Conservation (phyloP, 2,113 vertebrate species). For the Ramphastos sulfuratus region DNA sequence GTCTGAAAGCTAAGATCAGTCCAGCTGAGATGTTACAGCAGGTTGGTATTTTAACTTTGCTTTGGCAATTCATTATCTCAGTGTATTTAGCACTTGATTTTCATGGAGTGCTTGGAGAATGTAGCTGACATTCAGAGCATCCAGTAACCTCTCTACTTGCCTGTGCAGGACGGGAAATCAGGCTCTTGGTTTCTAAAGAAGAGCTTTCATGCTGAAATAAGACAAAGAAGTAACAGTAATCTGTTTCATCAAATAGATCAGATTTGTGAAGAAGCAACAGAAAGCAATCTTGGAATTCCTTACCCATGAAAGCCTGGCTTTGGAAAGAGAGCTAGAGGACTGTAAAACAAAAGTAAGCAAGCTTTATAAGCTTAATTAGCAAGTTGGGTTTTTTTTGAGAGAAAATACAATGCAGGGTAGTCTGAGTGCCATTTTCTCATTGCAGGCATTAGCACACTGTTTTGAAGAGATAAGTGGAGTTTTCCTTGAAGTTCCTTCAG, state of each 20-base stretch:
- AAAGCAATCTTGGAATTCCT: constrained; percentile 76
- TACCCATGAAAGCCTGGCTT: constrained; percentile 66
- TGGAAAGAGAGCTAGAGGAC: constrained; percentile 78
- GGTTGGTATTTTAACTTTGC: constrained; percentile 72
- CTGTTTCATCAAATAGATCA: constrained; percentile 73
- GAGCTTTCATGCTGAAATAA: background rate
- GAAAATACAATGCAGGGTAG: background rate
- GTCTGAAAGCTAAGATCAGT: constrained; percentile 35
- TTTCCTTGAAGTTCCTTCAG: constrained; percentile 72
- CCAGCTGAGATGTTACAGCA: constrained; percentile 76
- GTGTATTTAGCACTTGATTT: background rate
- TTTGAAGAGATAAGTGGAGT: constrained; percentile 55
- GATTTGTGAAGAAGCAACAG: constrained; percentile 84
- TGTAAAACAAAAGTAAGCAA: constrained; percentile 77
- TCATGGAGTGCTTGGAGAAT: background rate
- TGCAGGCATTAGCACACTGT: constrained; percentile 35
- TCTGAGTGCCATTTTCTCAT: background rate
- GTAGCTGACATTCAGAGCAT: background rate
- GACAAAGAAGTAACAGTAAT: background rate
- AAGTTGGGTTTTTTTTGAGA: background rate
- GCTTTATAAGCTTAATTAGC: background rate
- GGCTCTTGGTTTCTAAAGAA: background rate
- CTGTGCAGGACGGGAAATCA: background rate
- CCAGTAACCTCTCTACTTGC: background rate
- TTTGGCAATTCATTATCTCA: background rate